These are phyloP conservation scores for Procambarus clarkii DNA, from an alignment of 1,140 invertebrate species.

Conservation along the genomic window DNA sequence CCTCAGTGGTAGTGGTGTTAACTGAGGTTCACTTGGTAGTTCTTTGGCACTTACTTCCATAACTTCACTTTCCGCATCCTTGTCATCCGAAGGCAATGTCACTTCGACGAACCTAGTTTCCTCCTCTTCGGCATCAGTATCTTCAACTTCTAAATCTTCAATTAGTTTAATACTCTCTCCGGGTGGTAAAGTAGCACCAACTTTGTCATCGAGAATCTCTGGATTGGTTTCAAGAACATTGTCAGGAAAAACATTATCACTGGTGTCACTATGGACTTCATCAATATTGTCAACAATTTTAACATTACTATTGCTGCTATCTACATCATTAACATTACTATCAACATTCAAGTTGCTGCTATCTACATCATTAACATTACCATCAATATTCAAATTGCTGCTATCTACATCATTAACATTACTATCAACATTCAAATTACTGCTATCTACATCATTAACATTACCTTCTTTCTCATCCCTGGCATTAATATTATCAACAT, in stretches of 20 bases:
- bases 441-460: not conserved
- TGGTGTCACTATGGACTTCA: not conserved
- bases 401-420: not conserved
- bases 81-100: constrained; percentile 15
- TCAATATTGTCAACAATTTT: not conserved
- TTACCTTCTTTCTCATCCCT: constrained; percentile 14
- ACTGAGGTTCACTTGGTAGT: not conserved
- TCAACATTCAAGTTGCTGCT: not conserved
- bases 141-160: constrained; percentile 15
- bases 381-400: not conserved
- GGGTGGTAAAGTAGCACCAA: not conserved
- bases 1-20: constrained; percentile 29
- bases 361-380: not conserved
- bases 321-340: not conserved
- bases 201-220: constrained; percentile 21
- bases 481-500: not conserved
- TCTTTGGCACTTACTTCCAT: constrained; percentile 48
- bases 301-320: not conserved
- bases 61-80: not conserved
- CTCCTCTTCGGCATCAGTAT: not conserved
- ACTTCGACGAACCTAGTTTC: constrained; percentile 39
- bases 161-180: not conserved
- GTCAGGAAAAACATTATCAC: constrained; percentile 6
- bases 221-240: constrained; percentile 36
- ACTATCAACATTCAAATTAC: not conserved